phyloP scores from a whole-genome alignment of 2,113 vertebrate species.

The Chunga burmeisteri region DNA sequence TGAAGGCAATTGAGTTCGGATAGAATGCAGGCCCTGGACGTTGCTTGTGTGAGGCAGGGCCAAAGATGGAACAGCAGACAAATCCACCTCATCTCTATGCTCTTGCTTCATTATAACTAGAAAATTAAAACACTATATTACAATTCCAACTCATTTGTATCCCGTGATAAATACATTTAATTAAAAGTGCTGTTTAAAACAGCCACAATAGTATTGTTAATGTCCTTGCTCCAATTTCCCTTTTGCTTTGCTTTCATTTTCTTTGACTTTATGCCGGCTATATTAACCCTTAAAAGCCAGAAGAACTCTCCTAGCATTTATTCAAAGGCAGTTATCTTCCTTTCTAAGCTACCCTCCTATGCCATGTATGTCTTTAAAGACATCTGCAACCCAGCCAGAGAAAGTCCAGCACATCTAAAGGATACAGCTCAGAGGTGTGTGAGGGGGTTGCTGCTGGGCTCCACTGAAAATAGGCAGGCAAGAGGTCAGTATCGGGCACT shows the following conservation, averaged over 20 bases:
- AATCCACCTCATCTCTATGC: slow-evolving; percentile 90
- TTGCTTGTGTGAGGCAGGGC: slow-evolving; percentile 78
- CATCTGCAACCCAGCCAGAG: neutral
- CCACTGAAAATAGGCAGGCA: neutral
- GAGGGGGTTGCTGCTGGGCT: neutral
- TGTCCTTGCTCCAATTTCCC: neutral
- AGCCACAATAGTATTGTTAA: neutral
- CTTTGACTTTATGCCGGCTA: neutral
- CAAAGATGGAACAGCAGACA: slow-evolving; percentile 80
- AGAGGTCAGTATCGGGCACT: neutral
- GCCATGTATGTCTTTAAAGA: neutral
- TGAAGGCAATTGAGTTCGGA: slow-evolving; percentile 86
- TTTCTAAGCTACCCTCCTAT: neutral
- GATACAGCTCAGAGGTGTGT: neutral
- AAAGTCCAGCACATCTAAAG: neutral
- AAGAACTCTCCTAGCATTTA: neutral
- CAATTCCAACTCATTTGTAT: neutral
- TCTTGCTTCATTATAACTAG: slow-evolving; percentile 95
- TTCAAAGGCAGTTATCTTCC: neutral
- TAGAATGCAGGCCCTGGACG: slow-evolving; percentile 70
- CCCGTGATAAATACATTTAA: neutral
- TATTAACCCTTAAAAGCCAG: neutral
- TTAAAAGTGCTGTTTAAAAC: neutral
- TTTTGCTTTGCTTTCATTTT: neutral
- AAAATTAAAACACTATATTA: slow-evolving; percentile 29